A percentile compares a stretch with the other conserved stretches of the same genome.
These are phyloP conservation scores for Drosophila pullipes DNA, from an alignment of 2,888 invertebrate species.

Conservation along the genomic window DNA sequence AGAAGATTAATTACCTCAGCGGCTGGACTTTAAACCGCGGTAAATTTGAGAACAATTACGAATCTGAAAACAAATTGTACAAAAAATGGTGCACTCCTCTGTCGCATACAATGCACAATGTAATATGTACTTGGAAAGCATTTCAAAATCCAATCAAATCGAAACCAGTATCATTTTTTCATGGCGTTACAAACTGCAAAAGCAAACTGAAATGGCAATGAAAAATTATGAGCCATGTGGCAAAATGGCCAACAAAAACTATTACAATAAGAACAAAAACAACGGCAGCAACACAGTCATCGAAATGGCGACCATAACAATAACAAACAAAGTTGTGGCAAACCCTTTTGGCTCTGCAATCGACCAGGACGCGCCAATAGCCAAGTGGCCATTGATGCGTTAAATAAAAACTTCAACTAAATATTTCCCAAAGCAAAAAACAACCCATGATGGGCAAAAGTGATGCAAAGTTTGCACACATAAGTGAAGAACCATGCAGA, in stretches of 20 bases:
- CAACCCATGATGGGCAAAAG: conserved; percentile 40
- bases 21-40: conserved; percentile 13
- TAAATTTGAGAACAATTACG: conserved; percentile 48
- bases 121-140: conserved; percentile 60
- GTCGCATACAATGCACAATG: conserved; percentile 43
- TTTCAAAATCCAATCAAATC: conserved; percentile 75
- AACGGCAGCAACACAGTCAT: conserved; percentile 6
- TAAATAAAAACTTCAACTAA: conserved; percentile 76
- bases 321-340: conserved; percentile 39
- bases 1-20: conserved; percentile 45
- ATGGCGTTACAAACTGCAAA: conserved; percentile 39
- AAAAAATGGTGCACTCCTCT: neutral
- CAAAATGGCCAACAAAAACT: conserved; percentile 23
- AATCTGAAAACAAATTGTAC: neutral
- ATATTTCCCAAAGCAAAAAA: conserved; percentile 66
- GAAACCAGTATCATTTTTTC: conserved; percentile 62
- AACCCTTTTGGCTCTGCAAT: conserved; percentile 51
- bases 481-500: conserved; percentile 1
- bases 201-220: conserved; percentile 60
- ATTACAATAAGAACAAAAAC: conserved; percentile 22
- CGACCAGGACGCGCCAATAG: conserved; percentile 57
- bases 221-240: conserved; percentile 78
- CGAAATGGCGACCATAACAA: conserved; percentile 27
- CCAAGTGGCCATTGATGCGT: conserved; percentile 73
- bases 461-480: conserved; percentile 56